phyloP scores from a whole-genome alignment of 2,888 invertebrate genomes.

The Thymelicus acteon region DNA sequence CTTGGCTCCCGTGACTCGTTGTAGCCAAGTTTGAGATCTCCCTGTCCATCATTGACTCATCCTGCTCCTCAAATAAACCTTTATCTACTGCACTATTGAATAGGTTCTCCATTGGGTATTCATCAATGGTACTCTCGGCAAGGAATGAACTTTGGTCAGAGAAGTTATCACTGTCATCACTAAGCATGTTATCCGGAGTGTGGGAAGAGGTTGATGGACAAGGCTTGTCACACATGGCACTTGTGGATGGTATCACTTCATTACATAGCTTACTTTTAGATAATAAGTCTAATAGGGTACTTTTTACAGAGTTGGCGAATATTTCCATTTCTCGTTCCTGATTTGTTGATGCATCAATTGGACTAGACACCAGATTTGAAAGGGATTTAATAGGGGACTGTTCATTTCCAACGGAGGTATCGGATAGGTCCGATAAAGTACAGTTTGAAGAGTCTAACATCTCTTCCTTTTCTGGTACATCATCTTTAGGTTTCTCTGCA shows the following conservation, averaged over 20 bases:
- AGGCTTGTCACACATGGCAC: constrained; percentile 63
- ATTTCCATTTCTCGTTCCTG: constrained; percentile 59
- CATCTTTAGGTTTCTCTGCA: constrained; percentile 49
- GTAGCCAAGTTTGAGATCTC: constrained; percentile 81
- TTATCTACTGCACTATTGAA: constrained; percentile 81
- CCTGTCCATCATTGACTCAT: constrained; percentile 78
- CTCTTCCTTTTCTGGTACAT: constrained; percentile 62
- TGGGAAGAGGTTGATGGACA: constrained; percentile 63
- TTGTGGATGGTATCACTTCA: constrained; percentile 68
- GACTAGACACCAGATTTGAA: constrained; percentile 86
- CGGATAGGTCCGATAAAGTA: constrained; percentile 67
- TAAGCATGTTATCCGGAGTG: constrained; percentile 74
- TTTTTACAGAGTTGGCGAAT: constrained; percentile 71
- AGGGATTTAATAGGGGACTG: constrained; percentile 87
- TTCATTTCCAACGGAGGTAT: constrained; percentile 67
- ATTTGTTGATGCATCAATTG: constrained; percentile 64
- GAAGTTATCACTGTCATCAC: constrained; percentile 78
- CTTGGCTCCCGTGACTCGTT: constrained; percentile 75
- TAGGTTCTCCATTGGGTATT: constrained; percentile 81
- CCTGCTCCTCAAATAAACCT: constrained; percentile 77
- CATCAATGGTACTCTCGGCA: constrained; percentile 78
- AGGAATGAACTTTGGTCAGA: constrained; percentile 80
- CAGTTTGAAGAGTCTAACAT: constrained; percentile 64
- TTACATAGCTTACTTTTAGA: constrained; percentile 66
- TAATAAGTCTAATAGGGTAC: constrained; percentile 75